A percentile compares a stretch with the other conserved stretches of the same genome.
Evolutionary conservation across 30 jellyfish, hydroid and myxozoan species (phyloP).

Genomic region (Calvadosia cruxmelitensis): DNA sequence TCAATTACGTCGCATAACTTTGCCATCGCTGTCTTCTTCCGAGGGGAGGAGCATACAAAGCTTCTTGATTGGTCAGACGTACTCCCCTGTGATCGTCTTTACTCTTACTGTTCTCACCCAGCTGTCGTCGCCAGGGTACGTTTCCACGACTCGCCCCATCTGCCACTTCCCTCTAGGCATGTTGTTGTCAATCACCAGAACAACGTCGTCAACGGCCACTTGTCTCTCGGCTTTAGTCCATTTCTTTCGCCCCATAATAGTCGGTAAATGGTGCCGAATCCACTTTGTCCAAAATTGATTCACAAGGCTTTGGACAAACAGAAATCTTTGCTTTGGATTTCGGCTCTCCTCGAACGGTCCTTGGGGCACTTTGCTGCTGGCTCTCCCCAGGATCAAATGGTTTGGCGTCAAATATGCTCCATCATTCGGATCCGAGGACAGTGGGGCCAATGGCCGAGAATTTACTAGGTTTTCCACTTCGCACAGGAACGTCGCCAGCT

Average conservation of each 20-base stretch:
- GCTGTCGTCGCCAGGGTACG: conserved; percentile 52
- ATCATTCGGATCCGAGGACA: conserved; percentile 54
- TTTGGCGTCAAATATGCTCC: conserved; percentile 54
- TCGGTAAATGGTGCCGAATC: conserved; percentile 47
- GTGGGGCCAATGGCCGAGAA: conserved; percentile 53
- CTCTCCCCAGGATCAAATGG: conserved; percentile 52
- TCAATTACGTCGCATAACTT: too few relatives aligned
- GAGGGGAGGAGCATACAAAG: too few relatives aligned
- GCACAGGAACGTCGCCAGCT: conserved; percentile 36
- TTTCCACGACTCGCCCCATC: conserved; percentile 24
- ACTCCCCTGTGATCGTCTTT: conserved; percentile 43
- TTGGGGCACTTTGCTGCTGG: conserved; percentile 50
- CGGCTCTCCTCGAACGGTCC: conserved; percentile 57
- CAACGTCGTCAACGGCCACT: too few relatives aligned
- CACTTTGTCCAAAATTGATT: conserved; percentile 43
- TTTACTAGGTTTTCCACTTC: conserved; percentile 38
- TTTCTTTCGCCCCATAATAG: too few relatives aligned
- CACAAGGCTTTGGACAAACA: conserved; percentile 45
- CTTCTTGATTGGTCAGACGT: conserved; percentile 42
- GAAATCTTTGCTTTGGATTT: conserved; percentile 35
- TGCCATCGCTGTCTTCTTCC: too few relatives aligned
- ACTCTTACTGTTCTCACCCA: conserved; percentile 33
- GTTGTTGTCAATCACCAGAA: conserved; percentile 31
- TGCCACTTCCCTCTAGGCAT: conserved; percentile 49
- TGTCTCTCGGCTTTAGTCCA: too few relatives aligned